phyloP scores from a whole-genome alignment of 2,888 invertebrate genomes.

The Cephonodes hylas region DNA sequence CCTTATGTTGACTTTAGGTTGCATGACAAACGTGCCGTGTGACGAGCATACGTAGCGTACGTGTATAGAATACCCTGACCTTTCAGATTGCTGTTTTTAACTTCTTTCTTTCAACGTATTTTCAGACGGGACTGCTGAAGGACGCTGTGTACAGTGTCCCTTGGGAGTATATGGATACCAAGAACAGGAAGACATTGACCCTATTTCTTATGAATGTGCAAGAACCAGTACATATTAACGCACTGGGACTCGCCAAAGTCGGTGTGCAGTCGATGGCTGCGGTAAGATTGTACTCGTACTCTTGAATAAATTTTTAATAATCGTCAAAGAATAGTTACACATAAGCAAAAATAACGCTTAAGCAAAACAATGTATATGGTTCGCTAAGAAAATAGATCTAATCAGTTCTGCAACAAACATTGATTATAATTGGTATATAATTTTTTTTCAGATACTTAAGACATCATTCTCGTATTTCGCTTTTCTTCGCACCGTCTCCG shows the following conservation, averaged over 20 bases:
- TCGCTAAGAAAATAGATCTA: too few species aligned
- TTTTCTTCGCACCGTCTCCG: slow-evolving; percentile 22
- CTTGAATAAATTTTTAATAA: not conserved
- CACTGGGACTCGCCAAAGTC: slow-evolving; percentile 37
- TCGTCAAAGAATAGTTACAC: not conserved
- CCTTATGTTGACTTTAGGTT: too few species aligned
- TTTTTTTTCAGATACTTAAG: slow-evolving; percentile 35
- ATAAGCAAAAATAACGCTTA: not conserved
- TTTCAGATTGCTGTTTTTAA: not conserved
- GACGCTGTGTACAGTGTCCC: slow-evolving; percentile 40
- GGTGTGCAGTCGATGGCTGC: slow-evolving; percentile 46
- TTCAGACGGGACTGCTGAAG: slow-evolving; percentile 41
- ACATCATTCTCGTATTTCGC: slow-evolving; percentile 37
- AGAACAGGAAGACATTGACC: slow-evolving; percentile 30
- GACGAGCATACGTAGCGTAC: too few species aligned
- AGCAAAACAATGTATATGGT: too few species aligned
- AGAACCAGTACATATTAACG: slow-evolving; percentile 39
- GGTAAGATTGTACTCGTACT: slow-evolving; percentile 26
- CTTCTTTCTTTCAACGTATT: not conserved
- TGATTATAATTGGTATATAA: not conserved
- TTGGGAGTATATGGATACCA: slow-evolving; percentile 43
- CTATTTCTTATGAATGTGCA: slow-evolving; percentile 45
- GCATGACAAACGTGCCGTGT: too few species aligned
- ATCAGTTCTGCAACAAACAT: not conserved
- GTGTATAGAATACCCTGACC: too few species aligned